phyloP scores from a whole-genome alignment of 2,113 vertebrate species.

The Chlorodrepanis virens region DNA sequence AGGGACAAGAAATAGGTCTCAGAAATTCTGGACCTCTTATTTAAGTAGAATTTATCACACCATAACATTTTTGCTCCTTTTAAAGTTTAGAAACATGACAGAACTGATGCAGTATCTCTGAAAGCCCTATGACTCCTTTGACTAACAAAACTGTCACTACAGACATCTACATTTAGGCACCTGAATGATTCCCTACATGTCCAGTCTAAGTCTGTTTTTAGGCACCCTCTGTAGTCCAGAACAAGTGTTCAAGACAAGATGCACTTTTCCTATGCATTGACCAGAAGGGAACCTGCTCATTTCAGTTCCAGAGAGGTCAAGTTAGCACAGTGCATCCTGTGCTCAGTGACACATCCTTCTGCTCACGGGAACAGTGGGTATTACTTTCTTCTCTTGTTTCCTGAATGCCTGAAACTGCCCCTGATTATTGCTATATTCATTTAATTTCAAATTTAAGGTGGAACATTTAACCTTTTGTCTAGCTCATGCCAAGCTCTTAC shows the following conservation, averaged over 20 bases:
- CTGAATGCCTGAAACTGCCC: not conserved
- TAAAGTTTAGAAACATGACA: not conserved
- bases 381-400: not conserved
- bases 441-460: not conserved
- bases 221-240: not conserved
- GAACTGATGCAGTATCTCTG: not conserved
- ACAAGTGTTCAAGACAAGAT: not conserved
- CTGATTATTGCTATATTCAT: not conserved
- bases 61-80: not conserved
- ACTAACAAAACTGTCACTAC: not conserved
- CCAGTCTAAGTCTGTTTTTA: not conserved
- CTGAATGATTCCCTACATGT: not conserved
- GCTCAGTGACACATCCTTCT: not conserved
- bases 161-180: not conserved
- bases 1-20: not conserved
- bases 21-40: not conserved
- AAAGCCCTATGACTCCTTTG: not conserved
- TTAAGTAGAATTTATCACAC: not conserved
- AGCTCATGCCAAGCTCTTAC: not conserved
- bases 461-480: not conserved
- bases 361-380: not conserved
- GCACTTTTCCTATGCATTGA: not conserved
- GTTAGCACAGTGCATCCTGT: not conserved
- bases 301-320: not conserved
- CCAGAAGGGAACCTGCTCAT: not conserved